phyloP scores from a whole-genome alignment of 2,113 vertebrate species.

The Haliaeetus leucogaster region DNA sequence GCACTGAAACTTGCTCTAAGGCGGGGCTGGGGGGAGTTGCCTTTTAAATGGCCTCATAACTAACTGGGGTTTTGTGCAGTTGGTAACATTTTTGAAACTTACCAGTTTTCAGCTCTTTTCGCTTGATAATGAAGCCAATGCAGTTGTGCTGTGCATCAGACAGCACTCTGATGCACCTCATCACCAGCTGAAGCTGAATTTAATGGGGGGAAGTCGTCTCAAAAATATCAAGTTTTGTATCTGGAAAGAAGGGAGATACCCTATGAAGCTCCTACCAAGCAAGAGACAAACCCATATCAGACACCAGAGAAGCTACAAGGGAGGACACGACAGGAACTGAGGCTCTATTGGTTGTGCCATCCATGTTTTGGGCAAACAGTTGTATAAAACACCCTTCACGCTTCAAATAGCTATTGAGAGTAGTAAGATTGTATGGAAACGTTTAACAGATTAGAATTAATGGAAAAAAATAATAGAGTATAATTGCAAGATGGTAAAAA shows the following conservation, averaged over 20 bases:
- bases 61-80: neutral
- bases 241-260: neutral
- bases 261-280: neutral
- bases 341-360: neutral
- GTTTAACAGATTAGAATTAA: neutral
- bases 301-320: neutral
- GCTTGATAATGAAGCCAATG: neutral
- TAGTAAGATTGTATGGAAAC: neutral
- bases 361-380: neutral
- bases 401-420: neutral
- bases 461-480: neutral
- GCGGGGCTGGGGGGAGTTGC: fast-evolving
- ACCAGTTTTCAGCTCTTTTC: neutral
- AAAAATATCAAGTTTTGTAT: neutral
- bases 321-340: neutral
- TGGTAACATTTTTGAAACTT: neutral
- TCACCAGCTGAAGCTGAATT: neutral
- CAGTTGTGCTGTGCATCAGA: neutral
- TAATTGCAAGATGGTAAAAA: neutral
- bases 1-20: neutral
- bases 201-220: neutral
- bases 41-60: neutral
- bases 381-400: neutral
- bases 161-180: neutral
- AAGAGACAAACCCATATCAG: neutral